Base-by-base conservation (phyloP, 1,140 invertebrate genomes). In the Plodia interpunctella region DNA sequence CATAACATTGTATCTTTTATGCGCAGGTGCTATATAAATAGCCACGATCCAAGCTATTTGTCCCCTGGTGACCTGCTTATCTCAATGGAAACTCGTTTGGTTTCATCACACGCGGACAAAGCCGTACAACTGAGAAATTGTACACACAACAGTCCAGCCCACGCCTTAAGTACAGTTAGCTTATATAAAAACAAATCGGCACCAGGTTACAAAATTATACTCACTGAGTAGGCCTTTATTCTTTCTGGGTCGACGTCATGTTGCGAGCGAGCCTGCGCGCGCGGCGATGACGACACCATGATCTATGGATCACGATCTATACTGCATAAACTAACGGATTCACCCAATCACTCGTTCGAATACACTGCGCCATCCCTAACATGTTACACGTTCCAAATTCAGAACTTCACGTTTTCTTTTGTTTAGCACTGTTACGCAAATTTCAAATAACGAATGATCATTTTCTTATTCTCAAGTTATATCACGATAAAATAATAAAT, bases 281-380 rank as follows among this genome's bases (percentile, higher is more conserved):
- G 83, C 74, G 86, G 83, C 74, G 86, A 88, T 70, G 86, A 88
- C 71, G 86, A 88, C 66, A 88, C 86, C 86, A 88, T 88, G 73
- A 80, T 86, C 78, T 79, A 80, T 79, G 60, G 77, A 80, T 80
- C 77, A 76, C 76, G 77, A 79, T 75, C 70, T 73, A 81, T 69
- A 64, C 63, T 68, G 72, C 74, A 60, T 59, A 57, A 60, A 44
- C 52, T 20, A 25, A 25, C 60, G 52, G 54, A 28, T 72, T 68
- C 55, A 72, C 66, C 64, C 64, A 18, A 58, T 35, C 55, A 59
- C 38, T 15, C 38, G 51, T 53, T 25, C 20, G 54, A 59, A 64
- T 55, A 49, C 51, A 57, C 18, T 49, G 20, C 57, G 57, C 66
- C 66, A 69, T 65, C 25, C 19, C 51, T 25, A 53, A 53, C 17